phyloP scores from a whole-genome alignment of 1,140 invertebrate genomes.

The Drosophila ambigua region DNA sequence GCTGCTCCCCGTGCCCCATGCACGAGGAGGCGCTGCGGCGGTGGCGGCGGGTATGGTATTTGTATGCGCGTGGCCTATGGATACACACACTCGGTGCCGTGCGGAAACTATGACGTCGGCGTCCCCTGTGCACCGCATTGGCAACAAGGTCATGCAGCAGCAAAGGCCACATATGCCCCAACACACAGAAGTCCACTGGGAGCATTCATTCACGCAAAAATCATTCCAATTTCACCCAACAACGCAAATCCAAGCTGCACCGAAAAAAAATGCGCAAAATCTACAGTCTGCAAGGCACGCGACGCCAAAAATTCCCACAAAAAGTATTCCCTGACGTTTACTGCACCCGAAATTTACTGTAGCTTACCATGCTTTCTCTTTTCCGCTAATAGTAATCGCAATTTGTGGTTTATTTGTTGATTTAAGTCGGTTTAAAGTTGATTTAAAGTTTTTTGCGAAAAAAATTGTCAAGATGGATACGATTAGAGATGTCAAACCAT shows the following conservation, averaged over 20 bases:
- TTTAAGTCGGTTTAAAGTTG: slow-evolving; percentile 2
- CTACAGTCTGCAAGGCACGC: slow-evolving; percentile 5
- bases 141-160: slow-evolving; percentile 41
- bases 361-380: slow-evolving; percentile 38
- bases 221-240: slow-evolving; percentile 6
- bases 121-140: not conserved
- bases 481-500: no score
- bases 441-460: slow-evolving; percentile 22
- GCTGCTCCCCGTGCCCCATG: no score
- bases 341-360: not conserved
- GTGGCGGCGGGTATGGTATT: no score
- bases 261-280: slow-evolving; percentile 39
- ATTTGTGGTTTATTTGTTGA: slow-evolving; percentile 29
- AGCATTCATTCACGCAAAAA: no score
- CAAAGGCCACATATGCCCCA: not conserved
- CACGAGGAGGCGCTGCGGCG: not conserved
- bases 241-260: slow-evolving; percentile 16
- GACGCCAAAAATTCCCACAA: not conserved
- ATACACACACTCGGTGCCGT: slow-evolving; percentile 41
- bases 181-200: not conserved
- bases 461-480: slow-evolving; percentile 44
- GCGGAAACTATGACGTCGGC: slow-evolving; percentile 22
- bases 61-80: slow-evolving; percentile 36
- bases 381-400: slow-evolving; percentile 19
- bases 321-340: not conserved